phyloP scores from a whole-genome alignment of 2,797 vertebrate genomes.

The Limosa lapponica region DNA sequence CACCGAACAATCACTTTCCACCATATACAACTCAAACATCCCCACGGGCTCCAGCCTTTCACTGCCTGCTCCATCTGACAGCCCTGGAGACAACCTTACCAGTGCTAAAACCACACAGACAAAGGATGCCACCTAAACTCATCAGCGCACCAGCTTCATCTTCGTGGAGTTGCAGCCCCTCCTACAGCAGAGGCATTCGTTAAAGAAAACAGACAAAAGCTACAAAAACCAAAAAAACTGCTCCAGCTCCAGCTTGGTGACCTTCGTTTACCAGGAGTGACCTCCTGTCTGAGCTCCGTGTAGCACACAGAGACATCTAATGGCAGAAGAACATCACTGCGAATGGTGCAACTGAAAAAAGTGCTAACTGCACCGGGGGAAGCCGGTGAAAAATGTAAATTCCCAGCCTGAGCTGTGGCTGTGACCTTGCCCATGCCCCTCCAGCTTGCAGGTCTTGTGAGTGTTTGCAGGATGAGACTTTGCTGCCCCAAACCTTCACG shows the following conservation, averaged over 20 bases:
- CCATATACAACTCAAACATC: neutral
- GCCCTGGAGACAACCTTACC: neutral
- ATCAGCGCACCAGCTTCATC: neutral
- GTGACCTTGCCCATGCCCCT: neutral
- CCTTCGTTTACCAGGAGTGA: neutral
- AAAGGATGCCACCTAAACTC: neutral
- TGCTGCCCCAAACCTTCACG: accelerated
- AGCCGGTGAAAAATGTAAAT: neutral
- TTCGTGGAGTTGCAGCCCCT: neutral
- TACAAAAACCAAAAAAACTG: neutral
- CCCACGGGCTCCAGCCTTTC: neutral
- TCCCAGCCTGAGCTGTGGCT: neutral
- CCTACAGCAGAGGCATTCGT: neutral
- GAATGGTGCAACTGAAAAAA: accelerated
- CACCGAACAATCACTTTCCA: neutral
- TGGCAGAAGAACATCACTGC: constrained; percentile 33
- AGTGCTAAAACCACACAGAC: neutral
- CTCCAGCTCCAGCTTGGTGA: neutral
- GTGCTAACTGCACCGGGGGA: accelerated
- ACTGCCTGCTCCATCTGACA: neutral
- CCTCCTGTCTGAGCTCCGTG: neutral
- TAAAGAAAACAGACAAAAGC: neutral
- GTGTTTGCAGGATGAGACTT: neutral
- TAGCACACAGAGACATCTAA: constrained; percentile 43
- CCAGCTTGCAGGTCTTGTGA: neutral